A percentile compares a stretch with the other conserved stretches of the same genome.
phyloP scores from a whole-genome alignment of 2,113 vertebrate genomes.

The Ceuthmochares aereus region DNA sequence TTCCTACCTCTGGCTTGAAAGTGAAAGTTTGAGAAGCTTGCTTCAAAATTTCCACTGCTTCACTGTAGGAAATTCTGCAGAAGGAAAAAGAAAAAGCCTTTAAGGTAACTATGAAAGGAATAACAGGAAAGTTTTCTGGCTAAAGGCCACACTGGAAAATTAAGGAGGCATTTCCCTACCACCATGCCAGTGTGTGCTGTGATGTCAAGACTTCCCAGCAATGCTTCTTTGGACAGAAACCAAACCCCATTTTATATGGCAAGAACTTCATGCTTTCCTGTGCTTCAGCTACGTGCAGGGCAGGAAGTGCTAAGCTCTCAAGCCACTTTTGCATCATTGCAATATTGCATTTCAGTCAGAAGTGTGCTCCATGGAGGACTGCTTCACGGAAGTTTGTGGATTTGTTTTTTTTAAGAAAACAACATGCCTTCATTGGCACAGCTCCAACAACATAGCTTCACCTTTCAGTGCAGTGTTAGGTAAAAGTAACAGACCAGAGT shows the following conservation, averaged over 20 bases:
- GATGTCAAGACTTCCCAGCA: slow-evolving; percentile 58
- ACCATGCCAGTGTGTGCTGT: slow-evolving; percentile 3
- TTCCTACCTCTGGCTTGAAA: slow-evolving; percentile 86
- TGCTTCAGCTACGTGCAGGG: background rate
- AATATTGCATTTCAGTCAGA: background rate
- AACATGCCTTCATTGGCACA: background rate
- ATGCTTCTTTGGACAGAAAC: slow-evolving; percentile 17
- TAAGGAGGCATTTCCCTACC: slow-evolving; percentile 46
- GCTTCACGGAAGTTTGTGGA: background rate
- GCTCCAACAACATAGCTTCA: background rate
- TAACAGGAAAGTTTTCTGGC: slow-evolving; percentile 26
- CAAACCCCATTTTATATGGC: slow-evolving; percentile 15
- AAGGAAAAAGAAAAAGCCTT: background rate
- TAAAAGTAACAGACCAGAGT: background rate
- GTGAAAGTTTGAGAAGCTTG: slow-evolving; percentile 80
- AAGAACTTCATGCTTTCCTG: background rate
- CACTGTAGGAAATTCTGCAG: slow-evolving; percentile 89
- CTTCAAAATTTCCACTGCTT: slow-evolving; percentile 90
- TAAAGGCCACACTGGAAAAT: background rate
- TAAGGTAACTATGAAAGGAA: slow-evolving; percentile 17
- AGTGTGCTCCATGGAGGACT: background rate
- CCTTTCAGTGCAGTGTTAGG: background rate
- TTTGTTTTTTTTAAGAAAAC: background rate
- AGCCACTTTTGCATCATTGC: background rate
- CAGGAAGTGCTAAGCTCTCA: background rate